phyloP scores from a whole-genome alignment of 2,113 vertebrate genomes.

The Ariopsis seemanni region DNA sequence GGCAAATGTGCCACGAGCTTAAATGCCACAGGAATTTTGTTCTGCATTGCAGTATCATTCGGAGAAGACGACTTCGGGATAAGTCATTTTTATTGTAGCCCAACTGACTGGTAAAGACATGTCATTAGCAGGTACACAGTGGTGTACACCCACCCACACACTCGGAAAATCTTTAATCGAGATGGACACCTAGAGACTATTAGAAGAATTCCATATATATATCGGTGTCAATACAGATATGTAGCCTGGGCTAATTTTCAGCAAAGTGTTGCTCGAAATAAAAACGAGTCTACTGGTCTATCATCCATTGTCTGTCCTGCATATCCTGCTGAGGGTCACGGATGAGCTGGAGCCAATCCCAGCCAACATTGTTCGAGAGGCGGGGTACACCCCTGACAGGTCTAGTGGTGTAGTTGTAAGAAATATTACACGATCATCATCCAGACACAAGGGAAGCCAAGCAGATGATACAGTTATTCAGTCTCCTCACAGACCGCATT shows the following conservation, averaged over 20 bases:
- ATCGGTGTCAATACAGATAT: not conserved
- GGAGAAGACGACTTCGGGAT: not conserved
- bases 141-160: not conserved
- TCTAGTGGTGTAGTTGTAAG: not conserved
- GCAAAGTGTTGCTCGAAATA: not conserved
- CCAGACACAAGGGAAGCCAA: not conserved
- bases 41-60: not conserved
- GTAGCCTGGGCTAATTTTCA: not conserved
- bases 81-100: not conserved
- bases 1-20: conserved; percentile 6
- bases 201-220: not conserved
- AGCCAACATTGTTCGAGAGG: too few species aligned
- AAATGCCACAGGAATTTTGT: not conserved
- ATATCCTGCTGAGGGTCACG: too few species aligned
- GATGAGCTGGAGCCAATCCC: too few species aligned
- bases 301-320: too few species aligned
- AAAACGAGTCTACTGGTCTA: too few species aligned
- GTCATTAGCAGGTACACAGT: not conserved
- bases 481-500: not conserved
- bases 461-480: not conserved
- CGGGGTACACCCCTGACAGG: too few species aligned
- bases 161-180: not conserved
- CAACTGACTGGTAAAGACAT: not conserved
- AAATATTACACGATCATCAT: not conserved
- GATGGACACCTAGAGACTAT: not conserved